Evolutionary conservation across 2,113 vertebrate genomes (phyloP).

Genomic region (Laticauda laticaudata): DNA sequence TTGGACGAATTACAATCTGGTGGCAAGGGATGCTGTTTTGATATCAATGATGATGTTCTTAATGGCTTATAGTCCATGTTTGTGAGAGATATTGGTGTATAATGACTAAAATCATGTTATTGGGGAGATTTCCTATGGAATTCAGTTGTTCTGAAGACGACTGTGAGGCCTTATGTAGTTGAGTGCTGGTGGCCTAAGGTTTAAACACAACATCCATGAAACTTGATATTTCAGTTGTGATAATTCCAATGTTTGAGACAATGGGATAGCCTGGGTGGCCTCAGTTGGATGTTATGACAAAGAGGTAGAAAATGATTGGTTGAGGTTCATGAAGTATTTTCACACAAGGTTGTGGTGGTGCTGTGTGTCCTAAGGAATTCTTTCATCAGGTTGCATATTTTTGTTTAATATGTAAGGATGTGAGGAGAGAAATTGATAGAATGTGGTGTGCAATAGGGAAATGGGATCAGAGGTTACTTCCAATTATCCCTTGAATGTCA

Average conservation of each 20-base stretch:
- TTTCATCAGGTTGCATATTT: background rate
- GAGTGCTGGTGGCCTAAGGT: background rate
- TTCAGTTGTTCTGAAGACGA: background rate
- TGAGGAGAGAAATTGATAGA: background rate
- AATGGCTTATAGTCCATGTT: no score
- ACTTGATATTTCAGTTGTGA: background rate
- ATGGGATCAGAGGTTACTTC: background rate
- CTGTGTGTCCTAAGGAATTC: background rate
- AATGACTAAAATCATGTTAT: background rate
- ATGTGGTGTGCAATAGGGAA: background rate
- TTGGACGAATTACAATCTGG: background rate
- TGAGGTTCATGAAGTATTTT: background rate
- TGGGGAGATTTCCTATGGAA: background rate
- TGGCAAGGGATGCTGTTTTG: background rate
- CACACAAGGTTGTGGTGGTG: background rate
- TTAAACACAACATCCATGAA: background rate
- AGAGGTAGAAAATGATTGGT: background rate
- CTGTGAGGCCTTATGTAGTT: background rate
- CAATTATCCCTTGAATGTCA: background rate
- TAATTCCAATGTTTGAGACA: background rate
- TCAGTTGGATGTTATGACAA: background rate
- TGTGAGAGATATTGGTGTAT: background rate
- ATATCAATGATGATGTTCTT: background rate
- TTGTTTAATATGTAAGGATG: background rate
- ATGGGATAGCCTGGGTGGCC: background rate